These are phyloP conservation scores for Macaca nemestrina DNA, from an alignment of 2,113 vertebrate species.

Conservation along the genomic window DNA sequence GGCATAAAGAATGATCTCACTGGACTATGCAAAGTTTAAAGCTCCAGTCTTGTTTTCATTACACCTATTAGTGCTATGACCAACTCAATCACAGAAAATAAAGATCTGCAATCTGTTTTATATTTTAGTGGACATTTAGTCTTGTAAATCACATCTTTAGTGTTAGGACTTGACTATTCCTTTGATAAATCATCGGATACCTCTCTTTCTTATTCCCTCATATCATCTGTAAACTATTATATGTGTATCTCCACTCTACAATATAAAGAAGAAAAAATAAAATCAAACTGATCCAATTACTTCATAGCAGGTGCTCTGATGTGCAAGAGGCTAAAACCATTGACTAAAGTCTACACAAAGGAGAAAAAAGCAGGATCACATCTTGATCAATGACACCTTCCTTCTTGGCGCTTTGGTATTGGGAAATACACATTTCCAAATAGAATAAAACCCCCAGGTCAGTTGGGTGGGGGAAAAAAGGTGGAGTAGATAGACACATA, in stretches of 20 bases:
- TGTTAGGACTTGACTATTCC: not conserved
- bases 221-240: not conserved
- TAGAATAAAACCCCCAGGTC: not conserved
- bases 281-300: not conserved
- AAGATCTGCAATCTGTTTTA: not conserved
- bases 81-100: not conserved
- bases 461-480: not conserved
- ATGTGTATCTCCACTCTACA: not conserved
- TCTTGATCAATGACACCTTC: not conserved
- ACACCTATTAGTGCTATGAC: not conserved
- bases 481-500: not conserved
- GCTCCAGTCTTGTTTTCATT: not conserved
- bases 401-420: not conserved
- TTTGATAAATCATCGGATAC: not conserved
- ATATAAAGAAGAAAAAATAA: conserved; percentile 3
- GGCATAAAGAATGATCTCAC: not conserved
- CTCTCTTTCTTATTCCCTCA: not conserved
- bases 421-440: conserved; percentile 36
- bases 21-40: not conserved
- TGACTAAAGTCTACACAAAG: not conserved
- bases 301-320: not conserved
- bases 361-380: not conserved
- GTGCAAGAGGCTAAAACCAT: not conserved
- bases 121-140: not conserved
- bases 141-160: not conserved